Conservation (phyloP, 2,888 invertebrate genomes). For the Aphidius colemani region DNA sequence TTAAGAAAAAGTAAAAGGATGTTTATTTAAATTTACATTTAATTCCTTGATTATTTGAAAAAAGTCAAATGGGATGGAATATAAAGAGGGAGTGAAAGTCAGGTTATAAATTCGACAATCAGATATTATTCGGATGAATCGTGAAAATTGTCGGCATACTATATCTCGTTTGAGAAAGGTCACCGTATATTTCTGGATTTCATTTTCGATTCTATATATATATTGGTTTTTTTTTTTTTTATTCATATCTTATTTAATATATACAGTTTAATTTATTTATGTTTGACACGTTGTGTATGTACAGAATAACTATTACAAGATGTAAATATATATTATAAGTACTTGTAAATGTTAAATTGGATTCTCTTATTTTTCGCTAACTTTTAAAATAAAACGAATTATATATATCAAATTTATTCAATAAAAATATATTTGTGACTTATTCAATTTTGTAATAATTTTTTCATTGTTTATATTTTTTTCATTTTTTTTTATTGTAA, state of each 20-base stretch:
- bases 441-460: neutral
- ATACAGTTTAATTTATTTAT: too few species aligned
- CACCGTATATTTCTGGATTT: conserved; percentile 36
- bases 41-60: too few species aligned
- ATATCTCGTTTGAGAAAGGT: conserved; percentile 31
- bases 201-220: conserved; percentile 14
- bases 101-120: conserved; percentile 9
- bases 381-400: too few species aligned
- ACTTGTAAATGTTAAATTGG: too few species aligned
- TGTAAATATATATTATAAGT: too few species aligned
- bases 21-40: too few species aligned
- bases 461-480: neutral
- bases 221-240: neutral
- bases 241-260: neutral
- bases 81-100: conserved; percentile 4
- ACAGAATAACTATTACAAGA: too few species aligned
- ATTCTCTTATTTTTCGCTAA: too few species aligned
- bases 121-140: conserved; percentile 12
- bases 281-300: too few species aligned
- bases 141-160: conserved; percentile 7
- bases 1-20: too few species aligned
- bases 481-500: neutral
- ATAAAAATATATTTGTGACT: too few species aligned
- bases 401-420: too few species aligned
- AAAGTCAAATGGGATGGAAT: neutral